phyloP scores from a whole-genome alignment of 2,797 vertebrate genomes.

The Gallinago nigripennis region DNA sequence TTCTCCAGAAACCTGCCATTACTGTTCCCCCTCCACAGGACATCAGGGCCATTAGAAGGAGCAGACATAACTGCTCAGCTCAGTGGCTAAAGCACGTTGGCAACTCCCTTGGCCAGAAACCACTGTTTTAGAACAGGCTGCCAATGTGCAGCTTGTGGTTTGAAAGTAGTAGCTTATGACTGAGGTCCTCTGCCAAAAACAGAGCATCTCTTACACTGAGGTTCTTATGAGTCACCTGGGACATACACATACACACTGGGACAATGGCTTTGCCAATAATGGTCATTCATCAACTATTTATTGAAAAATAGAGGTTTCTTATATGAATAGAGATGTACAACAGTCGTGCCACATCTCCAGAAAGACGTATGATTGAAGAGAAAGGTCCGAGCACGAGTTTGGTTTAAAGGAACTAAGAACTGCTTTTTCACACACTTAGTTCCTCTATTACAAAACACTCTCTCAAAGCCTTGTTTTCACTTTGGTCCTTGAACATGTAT shows the following conservation, averaged over 20 bases:
- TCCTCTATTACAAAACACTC: background rate
- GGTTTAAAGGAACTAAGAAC: background rate
- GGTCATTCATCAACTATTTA: background rate
- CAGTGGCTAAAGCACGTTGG: rapidly evolving
- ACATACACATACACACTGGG: background rate
- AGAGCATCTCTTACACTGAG: background rate
- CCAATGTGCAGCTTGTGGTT: background rate
- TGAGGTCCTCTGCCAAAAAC: background rate
- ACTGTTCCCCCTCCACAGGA: background rate
- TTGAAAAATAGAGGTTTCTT: background rate
- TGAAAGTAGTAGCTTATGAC: background rate
- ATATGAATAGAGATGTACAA: background rate
- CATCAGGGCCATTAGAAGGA: background rate
- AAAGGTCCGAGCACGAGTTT: background rate
- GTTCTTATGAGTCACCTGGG: background rate
- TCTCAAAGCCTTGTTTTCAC: background rate
- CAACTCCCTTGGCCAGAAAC: background rate
- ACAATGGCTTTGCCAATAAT: background rate
- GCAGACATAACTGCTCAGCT: background rate
- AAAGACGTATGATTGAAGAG: background rate
- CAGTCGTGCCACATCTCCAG: background rate
- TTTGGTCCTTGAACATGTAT: background rate
- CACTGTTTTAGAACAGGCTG: background rate
- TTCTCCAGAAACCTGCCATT: background rate
- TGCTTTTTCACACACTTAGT: background rate